phyloP scores from a whole-genome alignment of 1,140 invertebrate species.

The Hormaphis cornu region DNA sequence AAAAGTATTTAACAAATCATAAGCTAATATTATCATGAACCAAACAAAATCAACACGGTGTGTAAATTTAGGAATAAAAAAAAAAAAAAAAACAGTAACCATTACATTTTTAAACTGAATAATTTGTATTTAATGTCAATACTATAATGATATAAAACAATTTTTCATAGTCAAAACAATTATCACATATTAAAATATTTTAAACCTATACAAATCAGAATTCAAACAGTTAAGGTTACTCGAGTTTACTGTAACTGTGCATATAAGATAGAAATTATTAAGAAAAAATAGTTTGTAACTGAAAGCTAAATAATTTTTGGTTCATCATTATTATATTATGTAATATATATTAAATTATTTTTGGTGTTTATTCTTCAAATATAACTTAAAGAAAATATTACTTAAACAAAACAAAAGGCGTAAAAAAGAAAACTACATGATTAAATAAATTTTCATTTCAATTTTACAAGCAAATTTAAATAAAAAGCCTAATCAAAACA shows the following conservation, averaged over 20 bases:
- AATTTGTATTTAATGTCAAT: not conserved
- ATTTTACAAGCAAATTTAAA: not conserved
- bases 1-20: too few relatives aligned
- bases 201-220: not conserved
- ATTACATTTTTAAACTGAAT: too few relatives aligned
- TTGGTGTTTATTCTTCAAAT: too few relatives aligned
- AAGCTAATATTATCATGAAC: too few relatives aligned
- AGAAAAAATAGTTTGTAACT: not conserved
- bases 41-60: not conserved
- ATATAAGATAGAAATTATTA: not conserved
- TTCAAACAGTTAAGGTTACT: not conserved
- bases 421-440: not conserved
- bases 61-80: conserved; percentile 10
- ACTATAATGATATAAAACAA: not conserved
- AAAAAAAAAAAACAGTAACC: not conserved
- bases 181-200: conserved; percentile 14
- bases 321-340: too few relatives aligned
- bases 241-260: not conserved
- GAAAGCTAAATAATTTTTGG: too few relatives aligned
- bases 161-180: conserved; percentile 11
- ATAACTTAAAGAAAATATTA: not conserved
- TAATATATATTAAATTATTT: too few relatives aligned
- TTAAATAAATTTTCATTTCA: not conserved
- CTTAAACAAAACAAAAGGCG: not conserved
- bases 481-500: not conserved